Evolutionary conservation across 2,113 vertebrate genomes (phyloP).

Genomic region (Gnathonemus longibarbis): DNA sequence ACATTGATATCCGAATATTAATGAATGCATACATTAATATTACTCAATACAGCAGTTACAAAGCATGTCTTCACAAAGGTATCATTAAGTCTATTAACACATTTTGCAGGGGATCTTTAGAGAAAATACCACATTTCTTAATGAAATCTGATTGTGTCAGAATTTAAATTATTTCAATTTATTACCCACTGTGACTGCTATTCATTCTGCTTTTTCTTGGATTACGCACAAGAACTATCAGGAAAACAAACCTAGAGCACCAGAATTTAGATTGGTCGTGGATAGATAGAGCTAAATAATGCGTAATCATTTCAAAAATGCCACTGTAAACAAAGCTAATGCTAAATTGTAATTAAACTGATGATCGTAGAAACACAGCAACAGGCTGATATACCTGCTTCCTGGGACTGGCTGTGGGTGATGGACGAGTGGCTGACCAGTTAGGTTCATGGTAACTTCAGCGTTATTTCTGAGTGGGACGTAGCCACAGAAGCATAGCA

Average conservation of each 20-base stretch:
- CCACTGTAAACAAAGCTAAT: not conserved
- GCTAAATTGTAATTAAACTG: not conserved
- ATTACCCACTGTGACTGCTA: slow-evolving; percentile 49
- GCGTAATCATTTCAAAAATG: slow-evolving; percentile 42
- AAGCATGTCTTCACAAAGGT: not conserved
- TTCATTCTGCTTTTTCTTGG: slow-evolving; percentile 53
- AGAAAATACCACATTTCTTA: not conserved
- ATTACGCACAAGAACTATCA: slow-evolving; percentile 47
- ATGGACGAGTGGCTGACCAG: not conserved
- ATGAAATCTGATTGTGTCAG: slow-evolving; percentile 42
- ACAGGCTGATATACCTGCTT: not conserved
- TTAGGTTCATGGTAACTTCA: not conserved
- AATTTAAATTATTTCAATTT: slow-evolving; percentile 48
- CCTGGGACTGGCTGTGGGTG: not conserved
- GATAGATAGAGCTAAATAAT: slow-evolving; percentile 35
- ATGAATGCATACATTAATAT: not conserved
- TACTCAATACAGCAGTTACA: not conserved
- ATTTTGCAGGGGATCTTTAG: not conserved
- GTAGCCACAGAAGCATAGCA: not conserved
- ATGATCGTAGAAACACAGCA: not conserved
- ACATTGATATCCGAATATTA: not conserved
- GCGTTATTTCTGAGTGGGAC: not conserved
- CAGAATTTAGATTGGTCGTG: slow-evolving; percentile 49
- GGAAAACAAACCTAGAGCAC: slow-evolving; percentile 47
- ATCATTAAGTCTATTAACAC: not conserved